A percentile compares a stretch with the other conserved stretches of the same genome.
phyloP scores from a whole-genome alignment of 2,797 vertebrate species.

The Lepidocolaptes lacrymiger region DNA sequence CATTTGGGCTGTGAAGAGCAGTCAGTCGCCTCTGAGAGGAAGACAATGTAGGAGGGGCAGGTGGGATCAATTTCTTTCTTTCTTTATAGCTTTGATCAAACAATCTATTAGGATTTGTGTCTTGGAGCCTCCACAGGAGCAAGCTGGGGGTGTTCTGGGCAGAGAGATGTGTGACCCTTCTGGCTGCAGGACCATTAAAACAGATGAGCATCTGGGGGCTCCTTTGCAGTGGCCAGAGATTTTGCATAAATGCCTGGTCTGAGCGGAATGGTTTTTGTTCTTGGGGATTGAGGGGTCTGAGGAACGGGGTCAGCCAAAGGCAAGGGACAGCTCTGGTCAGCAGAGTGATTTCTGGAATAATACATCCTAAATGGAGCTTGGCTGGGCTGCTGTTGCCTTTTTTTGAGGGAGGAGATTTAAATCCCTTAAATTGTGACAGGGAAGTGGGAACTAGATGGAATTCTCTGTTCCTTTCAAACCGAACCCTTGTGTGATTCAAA shows the following conservation, averaged over 20 bases:
- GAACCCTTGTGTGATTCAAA: neutral
- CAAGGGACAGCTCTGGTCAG: neutral
- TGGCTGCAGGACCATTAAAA: neutral
- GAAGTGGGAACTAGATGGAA: neutral
- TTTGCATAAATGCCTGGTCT: neutral
- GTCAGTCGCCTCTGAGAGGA: accelerated
- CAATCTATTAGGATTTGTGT: accelerated
- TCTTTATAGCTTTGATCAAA: neutral
- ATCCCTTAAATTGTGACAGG: neutral
- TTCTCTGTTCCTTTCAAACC: neutral
- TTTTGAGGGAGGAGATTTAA: neutral
- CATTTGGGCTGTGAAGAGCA: accelerated
- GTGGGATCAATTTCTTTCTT: accelerated
- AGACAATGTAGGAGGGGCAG: accelerated
- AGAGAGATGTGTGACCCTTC: accelerated
- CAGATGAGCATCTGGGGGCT: neutral
- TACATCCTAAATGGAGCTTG: neutral
- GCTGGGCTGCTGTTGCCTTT: neutral
- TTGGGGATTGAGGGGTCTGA: neutral
- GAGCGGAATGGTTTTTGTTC: neutral
- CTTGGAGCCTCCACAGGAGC: accelerated
- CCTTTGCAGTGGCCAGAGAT: neutral
- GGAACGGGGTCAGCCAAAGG: neutral
- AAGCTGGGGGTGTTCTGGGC: neutral
- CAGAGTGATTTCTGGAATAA: neutral